Evolutionary conservation across 2,888 invertebrate species (phyloP), one percentile per base, ranked within the genome.

Genomic region (Acanthosepion pharaonis): DNA sequence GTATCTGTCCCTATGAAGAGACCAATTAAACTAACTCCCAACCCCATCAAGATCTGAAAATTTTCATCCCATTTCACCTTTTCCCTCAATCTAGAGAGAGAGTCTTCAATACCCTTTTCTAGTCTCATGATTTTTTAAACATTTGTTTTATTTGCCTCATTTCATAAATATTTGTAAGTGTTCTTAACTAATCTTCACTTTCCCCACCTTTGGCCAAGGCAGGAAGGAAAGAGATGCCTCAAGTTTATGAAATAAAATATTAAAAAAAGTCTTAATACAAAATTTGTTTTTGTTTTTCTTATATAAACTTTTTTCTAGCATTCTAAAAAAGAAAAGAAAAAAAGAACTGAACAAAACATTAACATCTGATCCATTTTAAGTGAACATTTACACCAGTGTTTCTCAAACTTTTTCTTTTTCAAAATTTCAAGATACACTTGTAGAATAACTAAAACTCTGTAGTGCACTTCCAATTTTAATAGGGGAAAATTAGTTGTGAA

Each of bases 121-220:
- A 78, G 78, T 78, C 78, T 78, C 78, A 78, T 78, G 78, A 78
- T 33, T 78, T n/a, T 33, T 64, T 23, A 64, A 64, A 59, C 5
- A 64, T 25, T 64, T 64, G 25, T 28, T 64, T 64, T 64, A 64
- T 64, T 78, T 78, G 78, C 78, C 78, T 78, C n/a, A 78, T 78
- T 78, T 78, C 78, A 78, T 78, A 33, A 78, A 78, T 78, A 78
- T 78, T 78, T 78, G 78, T 78, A 78, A 78, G 78, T 78, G 78
- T 78, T 78, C 78, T 78, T 78, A 78, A 78, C n/a, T 78, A 33
- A 78, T 78, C 78, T 8, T 78, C 78, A n/a, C n/a, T 18, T 15
- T 18, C 78, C 33, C 15, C 78, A 11, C 78, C 5, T 5, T 3
- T 11, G 5, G n/a, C 5, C 8, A 8, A n/a, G 78, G 78, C 0